Evolutionary conservation across 2,888 invertebrate species (phyloP), one percentile per base, ranked within the genome.

Genomic region (Coecobrya sp.): DNA sequence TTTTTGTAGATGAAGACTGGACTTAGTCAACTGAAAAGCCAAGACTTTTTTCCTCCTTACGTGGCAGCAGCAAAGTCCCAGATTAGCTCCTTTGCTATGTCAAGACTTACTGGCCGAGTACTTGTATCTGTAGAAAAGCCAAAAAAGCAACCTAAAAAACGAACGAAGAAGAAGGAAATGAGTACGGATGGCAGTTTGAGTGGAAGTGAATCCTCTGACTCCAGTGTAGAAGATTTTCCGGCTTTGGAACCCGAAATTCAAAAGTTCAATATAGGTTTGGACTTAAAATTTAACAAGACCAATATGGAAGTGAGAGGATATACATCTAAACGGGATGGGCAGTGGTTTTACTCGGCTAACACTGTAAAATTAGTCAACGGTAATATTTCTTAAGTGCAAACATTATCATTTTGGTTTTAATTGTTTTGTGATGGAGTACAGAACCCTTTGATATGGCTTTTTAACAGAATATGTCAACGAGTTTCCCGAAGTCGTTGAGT

Each of bases 51-150:
- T 49, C 91, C 86, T 59, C 65, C 93, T 0, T 91, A 93, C 42
- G 68, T 73, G 7, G 93, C 94, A 30, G 93, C 94, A 30, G 16
- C 84, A 36, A 88, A 92, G 42, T 99, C 94, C 97, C 97, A 91
- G 59, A 93, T 94, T 45, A 93, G 93, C 49, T 95, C 97, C 0
- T 97, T 97, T 94, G 96, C 98, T 95, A 96, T 99, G 93, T 97
- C 98, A 0, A 97, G 98, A 10, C 97, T 99, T 87, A 99, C 99
- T 0, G 99, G 99, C 0, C 97, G 97, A 0, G 96, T 99, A 82
- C 97, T 97, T 93, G 96, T 99, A 0, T 95, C 97, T 0, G 95
- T 95, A 2, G 96, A 96, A 0, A 96, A 96, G 52, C 73, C 30
- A 70, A 87, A 49, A 94, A 95, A 88, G 93, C 92, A 55, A 92